Percentiles rank a stretch among this genome's conserved stretches.
phyloP scores from a whole-genome alignment of 92 coral and sea anemone species.

The Porites evermanni region DNA sequence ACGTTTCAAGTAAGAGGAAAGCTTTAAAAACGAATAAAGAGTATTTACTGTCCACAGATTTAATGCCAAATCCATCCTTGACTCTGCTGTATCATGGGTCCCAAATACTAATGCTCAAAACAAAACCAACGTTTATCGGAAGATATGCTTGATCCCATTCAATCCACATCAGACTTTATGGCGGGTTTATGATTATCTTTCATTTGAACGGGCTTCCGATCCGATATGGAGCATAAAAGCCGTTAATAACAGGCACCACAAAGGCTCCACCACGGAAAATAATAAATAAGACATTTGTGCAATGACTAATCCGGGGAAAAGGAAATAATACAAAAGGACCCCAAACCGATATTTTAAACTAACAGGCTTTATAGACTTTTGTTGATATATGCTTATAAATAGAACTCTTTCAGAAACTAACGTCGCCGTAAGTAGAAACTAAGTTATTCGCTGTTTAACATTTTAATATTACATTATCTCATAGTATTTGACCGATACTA shows the following conservation, averaged over 20 bases:
- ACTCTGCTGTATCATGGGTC: constrained; percentile 4
- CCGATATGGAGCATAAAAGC: background rate
- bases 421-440: background rate
- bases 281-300: constrained; percentile 17
- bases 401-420: background rate
- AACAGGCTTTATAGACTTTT: background rate
- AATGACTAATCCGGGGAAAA: constrained; percentile 6
- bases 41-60: background rate
- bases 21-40: too few species aligned
- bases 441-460: too few species aligned
- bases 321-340: background rate
- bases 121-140: constrained; percentile 26
- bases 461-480: background rate
- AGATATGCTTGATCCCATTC: constrained; percentile 20
- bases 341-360: background rate
- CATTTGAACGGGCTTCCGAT: constrained; percentile 40
- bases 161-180: constrained; percentile 27
- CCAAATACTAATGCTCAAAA: constrained; percentile 16
- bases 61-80: background rate
- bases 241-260: constrained; percentile 4
- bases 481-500: background rate
- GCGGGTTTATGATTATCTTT: constrained; percentile 28
- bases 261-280: background rate
- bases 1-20: too few species aligned
- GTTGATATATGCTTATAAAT: constrained; percentile 27